Conservation (phyloP, 2,113 vertebrate genomes). For the Neotoma lepida region DNA sequence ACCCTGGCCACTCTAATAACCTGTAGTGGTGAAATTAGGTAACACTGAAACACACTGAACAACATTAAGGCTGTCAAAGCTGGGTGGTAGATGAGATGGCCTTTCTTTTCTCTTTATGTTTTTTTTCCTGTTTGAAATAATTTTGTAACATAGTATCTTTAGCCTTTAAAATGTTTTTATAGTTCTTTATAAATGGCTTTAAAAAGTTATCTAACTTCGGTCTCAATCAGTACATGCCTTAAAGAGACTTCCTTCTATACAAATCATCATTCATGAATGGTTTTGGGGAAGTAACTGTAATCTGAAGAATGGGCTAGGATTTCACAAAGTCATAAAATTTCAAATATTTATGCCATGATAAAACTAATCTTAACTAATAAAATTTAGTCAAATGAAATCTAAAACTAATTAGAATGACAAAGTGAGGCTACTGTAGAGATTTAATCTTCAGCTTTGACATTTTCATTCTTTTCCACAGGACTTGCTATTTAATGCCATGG, state of each 20-base stretch:
- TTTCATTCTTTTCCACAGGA: constrained; percentile 42
- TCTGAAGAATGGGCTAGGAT: constrained; percentile 9
- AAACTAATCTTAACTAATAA: constrained; percentile 17
- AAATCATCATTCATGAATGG: not conserved
- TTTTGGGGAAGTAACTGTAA: not conserved
- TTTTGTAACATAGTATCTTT: constrained; percentile 3
- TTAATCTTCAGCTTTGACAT: constrained; percentile 13
- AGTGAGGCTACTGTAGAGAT: constrained; percentile 25
- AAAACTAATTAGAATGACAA: constrained; percentile 21
- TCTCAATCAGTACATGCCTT: not conserved
- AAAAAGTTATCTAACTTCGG: constrained; percentile 28
- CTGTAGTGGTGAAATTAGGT: not conserved
- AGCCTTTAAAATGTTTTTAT: not conserved
- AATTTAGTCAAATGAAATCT: constrained; percentile 25
- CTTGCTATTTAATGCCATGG: not conserved
- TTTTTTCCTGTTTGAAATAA: constrained; percentile 30
- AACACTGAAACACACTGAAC: not conserved
- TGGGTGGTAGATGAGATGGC: not conserved
- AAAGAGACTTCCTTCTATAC: constrained; percentile 15
- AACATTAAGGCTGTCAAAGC: not conserved
- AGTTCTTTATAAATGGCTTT: constrained; percentile 7
- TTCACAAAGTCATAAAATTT: constrained; percentile 24
- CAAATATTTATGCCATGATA: not conserved
- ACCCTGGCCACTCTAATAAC: not conserved
- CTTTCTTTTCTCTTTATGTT: not conserved